Percentiles rank a stretch among this genome's conserved stretches.
phyloP scores from a whole-genome alignment of 2,113 vertebrate species.

The Chlorocebus sabaeus region DNA sequence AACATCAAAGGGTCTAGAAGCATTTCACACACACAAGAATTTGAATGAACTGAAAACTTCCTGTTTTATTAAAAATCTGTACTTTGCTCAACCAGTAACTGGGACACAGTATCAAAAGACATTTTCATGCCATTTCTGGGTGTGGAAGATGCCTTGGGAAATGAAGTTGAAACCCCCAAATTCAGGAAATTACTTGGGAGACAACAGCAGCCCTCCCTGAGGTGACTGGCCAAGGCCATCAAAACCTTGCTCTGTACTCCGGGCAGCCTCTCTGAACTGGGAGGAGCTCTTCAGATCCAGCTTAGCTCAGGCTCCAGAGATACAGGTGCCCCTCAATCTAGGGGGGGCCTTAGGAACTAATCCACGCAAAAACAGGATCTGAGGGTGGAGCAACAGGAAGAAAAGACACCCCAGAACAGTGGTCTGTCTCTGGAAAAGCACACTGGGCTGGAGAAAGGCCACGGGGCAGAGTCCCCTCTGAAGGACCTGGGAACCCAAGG shows the following conservation, averaged over 20 bases:
- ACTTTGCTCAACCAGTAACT: background rate
- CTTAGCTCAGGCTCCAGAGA: background rate
- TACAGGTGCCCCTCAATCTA: background rate
- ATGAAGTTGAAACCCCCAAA: background rate
- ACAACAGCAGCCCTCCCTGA: background rate
- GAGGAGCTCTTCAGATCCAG: background rate
- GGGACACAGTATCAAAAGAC: background rate
- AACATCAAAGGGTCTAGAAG: background rate
- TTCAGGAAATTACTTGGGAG: too few species aligned
- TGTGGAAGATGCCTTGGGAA: background rate
- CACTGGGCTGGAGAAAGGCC: rapidly evolving
- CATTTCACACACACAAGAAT: background rate
- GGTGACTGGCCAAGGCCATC: background rate
- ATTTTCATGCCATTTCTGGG: background rate
- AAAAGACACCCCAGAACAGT: background rate
- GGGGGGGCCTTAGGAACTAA: background rate
- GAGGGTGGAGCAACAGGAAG: background rate
- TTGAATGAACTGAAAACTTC: background rate
- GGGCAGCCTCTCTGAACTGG: background rate
- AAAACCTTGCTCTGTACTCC: background rate
- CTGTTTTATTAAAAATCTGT: background rate
- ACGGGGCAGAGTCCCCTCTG: rapidly evolving
- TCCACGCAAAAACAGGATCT: background rate
- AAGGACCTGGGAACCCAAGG: background rate
- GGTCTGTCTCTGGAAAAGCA: background rate